These are phyloP conservation scores for Caenorhabditis drosophilae DNA, from an alignment of 2,888 invertebrate species.

Conservation along the genomic window DNA sequence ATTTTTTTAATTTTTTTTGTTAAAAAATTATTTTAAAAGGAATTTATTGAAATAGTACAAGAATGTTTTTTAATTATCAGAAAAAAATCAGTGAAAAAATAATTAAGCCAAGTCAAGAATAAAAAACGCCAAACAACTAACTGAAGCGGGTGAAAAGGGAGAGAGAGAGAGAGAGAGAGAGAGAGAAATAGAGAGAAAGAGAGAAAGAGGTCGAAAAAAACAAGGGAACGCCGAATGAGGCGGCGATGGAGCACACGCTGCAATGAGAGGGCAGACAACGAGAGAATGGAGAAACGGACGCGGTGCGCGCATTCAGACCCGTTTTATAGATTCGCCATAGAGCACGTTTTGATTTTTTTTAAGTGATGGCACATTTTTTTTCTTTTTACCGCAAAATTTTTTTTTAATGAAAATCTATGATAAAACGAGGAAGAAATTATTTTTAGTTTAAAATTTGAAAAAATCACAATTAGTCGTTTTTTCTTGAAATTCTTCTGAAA, in stretches of 20 bases:
- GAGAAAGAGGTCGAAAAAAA: not conserved
- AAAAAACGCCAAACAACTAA: not conserved
- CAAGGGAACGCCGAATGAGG: constrained; percentile 4
- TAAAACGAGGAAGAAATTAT: too few relatives aligned
- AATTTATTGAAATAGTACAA: too few relatives aligned
- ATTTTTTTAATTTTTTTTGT: too few relatives aligned
- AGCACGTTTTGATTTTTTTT: not conserved
- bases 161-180: constrained; percentile 1
- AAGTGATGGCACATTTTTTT: not conserved
- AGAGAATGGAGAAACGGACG: too few relatives aligned
- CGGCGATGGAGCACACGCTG: constrained; percentile 3
- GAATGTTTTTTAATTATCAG: too few relatives aligned
- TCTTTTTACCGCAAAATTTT: not conserved
- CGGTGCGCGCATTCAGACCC: too few relatives aligned
- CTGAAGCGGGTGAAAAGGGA: not conserved
- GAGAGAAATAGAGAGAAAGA: constrained; percentile 5
- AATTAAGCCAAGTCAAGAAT: not conserved
- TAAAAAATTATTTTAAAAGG: too few relatives aligned
- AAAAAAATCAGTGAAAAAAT: not conserved
- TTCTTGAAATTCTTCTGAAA: too few relatives aligned
- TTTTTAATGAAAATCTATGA: too few relatives aligned
- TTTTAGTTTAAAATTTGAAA: too few relatives aligned
- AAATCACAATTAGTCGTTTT: too few relatives aligned
- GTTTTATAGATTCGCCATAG: not conserved
- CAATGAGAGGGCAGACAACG: too few relatives aligned